Percentiles rank a stretch among this genome's conserved stretches.
phyloP scores from a whole-genome alignment of 2,888 invertebrate genomes.

The Meiosimyza platycephala region DNA sequence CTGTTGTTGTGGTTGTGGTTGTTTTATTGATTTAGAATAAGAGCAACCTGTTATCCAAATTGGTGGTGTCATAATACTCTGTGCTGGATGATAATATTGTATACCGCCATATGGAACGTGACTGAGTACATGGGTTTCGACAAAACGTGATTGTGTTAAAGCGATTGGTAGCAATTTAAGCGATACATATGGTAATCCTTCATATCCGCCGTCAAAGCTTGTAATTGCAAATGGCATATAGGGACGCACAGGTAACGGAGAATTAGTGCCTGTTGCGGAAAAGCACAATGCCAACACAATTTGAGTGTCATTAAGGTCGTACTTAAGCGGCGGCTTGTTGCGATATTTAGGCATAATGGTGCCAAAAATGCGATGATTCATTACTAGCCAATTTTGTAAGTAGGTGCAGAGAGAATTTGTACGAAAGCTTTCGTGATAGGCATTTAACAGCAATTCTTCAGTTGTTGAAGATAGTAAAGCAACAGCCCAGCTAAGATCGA shows the following conservation, averaged over 20 bases:
- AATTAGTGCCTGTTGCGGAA: conserved; percentile 48
- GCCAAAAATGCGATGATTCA: conserved; percentile 50
- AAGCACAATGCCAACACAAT: conserved; percentile 55
- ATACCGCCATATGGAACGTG: conserved; percentile 48
- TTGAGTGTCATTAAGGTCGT: conserved; percentile 54
- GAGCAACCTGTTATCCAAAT: conserved; percentile 49
- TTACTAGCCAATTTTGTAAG: conserved; percentile 45
- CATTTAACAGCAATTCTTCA: conserved; percentile 46
- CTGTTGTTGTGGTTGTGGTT: conserved; percentile 35
- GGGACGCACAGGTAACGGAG: conserved; percentile 41
- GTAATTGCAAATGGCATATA: conserved; percentile 44
- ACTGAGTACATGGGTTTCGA: conserved; percentile 45
- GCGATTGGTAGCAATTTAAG: conserved; percentile 51
- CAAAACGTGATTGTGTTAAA: conserved; percentile 51
- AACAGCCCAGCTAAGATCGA: conserved; percentile 51
- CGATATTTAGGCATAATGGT: conserved; percentile 56
- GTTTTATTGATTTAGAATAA: conserved; percentile 48
- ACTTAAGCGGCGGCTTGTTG: conserved; percentile 51
- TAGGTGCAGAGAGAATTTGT: conserved; percentile 45
- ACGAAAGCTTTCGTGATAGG: conserved; percentile 52
- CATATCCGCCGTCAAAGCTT: conserved; percentile 47
- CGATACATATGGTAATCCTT: conserved; percentile 47
- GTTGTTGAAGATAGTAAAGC: conserved; percentile 38
- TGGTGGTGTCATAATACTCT: conserved; percentile 48
- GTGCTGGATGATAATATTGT: conserved; percentile 48